Percentiles rank a stretch among this genome's conserved stretches.
phyloP scores from a whole-genome alignment of 2,113 vertebrate species.

The Phaethon lepturus region DNA sequence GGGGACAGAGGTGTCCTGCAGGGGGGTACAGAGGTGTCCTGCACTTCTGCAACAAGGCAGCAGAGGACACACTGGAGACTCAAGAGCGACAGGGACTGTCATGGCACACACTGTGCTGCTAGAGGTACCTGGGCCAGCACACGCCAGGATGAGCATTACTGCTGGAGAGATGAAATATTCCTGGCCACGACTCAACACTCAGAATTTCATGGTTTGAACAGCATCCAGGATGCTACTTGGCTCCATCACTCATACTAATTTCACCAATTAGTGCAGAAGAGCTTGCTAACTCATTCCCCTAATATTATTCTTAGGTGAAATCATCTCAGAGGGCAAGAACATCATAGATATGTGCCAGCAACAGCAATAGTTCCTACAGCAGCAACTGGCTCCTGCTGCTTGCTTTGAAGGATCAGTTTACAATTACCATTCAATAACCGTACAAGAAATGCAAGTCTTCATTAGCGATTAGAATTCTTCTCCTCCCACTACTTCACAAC shows the following conservation, averaged over 20 bases:
- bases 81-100: not conserved
- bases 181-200: fast-evolving
- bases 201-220: not conserved
- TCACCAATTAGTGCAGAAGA: not conserved
- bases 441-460: not conserved
- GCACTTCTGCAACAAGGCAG: not conserved
- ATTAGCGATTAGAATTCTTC: not conserved
- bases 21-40: not conserved
- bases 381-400: not conserved
- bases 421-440: not conserved
- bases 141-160: not conserved
- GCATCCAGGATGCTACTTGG: not conserved
- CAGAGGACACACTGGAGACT: not conserved
- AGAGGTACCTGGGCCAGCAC: not conserved
- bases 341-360: not conserved
- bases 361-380: not conserved
- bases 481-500: not conserved
- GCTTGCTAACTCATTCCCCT: not conserved
- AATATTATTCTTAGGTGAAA: not conserved
- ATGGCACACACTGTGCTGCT: not conserved
- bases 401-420: not conserved
- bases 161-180: not conserved
- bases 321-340: not conserved
- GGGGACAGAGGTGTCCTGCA: not conserved
- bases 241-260: not conserved